Evolutionary conservation across 2,113 vertebrate genomes (phyloP).

Genomic region (Xiphophorus couchianus): DNA sequence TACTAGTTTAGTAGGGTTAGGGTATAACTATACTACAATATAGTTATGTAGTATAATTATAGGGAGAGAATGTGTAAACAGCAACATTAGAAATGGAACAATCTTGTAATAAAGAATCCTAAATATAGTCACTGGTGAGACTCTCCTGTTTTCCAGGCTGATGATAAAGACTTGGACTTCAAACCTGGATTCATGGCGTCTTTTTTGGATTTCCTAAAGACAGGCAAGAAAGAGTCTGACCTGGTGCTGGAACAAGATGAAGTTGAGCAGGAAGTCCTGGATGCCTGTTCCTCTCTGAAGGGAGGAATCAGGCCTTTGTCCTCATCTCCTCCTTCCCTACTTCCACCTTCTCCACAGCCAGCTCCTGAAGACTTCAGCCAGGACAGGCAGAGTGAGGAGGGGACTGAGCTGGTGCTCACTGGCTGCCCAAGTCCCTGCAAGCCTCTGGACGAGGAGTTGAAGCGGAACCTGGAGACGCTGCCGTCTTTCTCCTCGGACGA

Average conservation of each 20-base stretch:
- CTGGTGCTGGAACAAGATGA: constrained; percentile 34
- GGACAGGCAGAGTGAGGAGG: constrained; percentile 68
- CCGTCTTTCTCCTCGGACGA: constrained; percentile 93
- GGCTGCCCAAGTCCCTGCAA: constrained; percentile 87
- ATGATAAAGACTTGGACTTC: constrained; percentile 89
- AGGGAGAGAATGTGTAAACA: too few species aligned
- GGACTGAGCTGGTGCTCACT: constrained; percentile 79
- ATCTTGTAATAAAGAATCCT: too few species aligned
- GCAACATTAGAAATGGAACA: too few species aligned
- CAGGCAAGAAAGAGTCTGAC: constrained; percentile 79
- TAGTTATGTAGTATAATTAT: too few species aligned
- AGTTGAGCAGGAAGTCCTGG: constrained; percentile 34
- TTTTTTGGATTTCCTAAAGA: constrained; percentile 90
- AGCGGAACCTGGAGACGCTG: constrained; percentile 88
- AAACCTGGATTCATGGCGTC: constrained; percentile 91
- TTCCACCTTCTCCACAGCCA: constrained; percentile 40
- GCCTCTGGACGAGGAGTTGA: constrained; percentile 88
- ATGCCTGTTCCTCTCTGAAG: constrained; percentile 68
- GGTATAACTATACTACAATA: too few species aligned
- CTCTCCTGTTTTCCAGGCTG: constrained; percentile 71
- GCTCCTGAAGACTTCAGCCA: constrained; percentile 49
- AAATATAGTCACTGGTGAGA: neutral
- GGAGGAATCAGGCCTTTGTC: constrained; percentile 72
- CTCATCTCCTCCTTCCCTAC: constrained; percentile 48
- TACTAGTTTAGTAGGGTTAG: too few species aligned